Evolutionary conservation across 2,888 invertebrate species (phyloP), one percentile per base, ranked within the genome.

Genomic region (Timandra comae): DNA sequence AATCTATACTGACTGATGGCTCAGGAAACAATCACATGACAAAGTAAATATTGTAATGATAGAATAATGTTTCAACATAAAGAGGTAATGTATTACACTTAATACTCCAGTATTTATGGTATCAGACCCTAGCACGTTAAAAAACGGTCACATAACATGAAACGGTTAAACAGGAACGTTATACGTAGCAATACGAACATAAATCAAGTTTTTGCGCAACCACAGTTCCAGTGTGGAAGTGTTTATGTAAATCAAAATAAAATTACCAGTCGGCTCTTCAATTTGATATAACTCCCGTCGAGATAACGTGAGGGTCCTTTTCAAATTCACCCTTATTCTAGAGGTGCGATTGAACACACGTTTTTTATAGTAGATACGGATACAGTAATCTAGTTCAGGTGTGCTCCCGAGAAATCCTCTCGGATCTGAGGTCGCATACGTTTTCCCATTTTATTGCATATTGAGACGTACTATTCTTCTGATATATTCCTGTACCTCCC

Each of bases 351-450:
- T 70, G 71, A 67, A 68, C 66, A 68, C 56, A 69, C 62, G 63
- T 70, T 72, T 80, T 76, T 79, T 77, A 77, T 74, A 71, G 72
- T 64, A 43, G 48, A 70, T 63, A 42, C 50, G 70, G 74, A 74
- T 75, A 77, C 75, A 68, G 77, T 82, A 81, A 80, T 84, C 72
- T 73, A 71, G 75, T 79, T 78, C 84, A 82, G 84, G 84, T 81
- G 82, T 67, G 72, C 71, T 68, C 67, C 56, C 59, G 73, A 70
- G 70, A 79, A 64, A 76, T 78, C 74, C 76, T 63, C 63, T 49
- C 63, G 65, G 59, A 68, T 69, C 69, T 74, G 72, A 77, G 76
- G 74, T 75, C 76, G 67, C 69, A 69, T 77, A 74, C 75, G 65
- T 75, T 75, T 58, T 49, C 69, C 60, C 56, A 64, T 76, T 84